Conservation (phyloP, 2,888 invertebrate genomes). For the Eupelmus urozonus region DNA sequence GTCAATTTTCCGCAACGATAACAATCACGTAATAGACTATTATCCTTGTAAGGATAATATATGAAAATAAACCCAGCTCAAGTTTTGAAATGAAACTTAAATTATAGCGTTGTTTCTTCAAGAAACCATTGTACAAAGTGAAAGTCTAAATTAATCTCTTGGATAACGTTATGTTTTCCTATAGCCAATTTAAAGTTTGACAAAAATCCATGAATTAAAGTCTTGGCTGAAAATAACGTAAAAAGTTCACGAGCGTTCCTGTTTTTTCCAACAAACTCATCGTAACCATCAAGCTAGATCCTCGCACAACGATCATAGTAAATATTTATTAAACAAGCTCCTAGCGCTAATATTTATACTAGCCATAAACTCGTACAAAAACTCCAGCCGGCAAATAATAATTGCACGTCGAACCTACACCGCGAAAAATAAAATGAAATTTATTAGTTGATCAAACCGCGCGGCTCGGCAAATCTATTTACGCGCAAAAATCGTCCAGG, state of each 20-base stretch:
- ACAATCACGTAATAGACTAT: not conserved
- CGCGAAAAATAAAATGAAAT: slow-evolving; percentile 25
- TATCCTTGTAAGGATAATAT: no score
- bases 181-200: no score
- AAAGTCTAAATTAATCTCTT: no score
- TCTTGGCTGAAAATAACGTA: not conserved
- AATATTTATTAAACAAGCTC: not conserved
- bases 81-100: no score
- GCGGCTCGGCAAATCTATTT: not conserved
- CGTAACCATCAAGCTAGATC: not conserved
- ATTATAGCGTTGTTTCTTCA: no score
- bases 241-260: no score
- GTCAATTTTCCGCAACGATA: not conserved
- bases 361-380: not conserved
- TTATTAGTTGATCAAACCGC: slow-evolving; percentile 36
- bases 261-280: no score
- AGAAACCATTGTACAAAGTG: no score
- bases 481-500: not conserved
- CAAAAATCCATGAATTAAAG: not conserved
- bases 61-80: no score
- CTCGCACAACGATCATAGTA: not conserved
- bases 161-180: no score
- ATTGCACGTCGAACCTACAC: not conserved
- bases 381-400: not conserved
- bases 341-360: not conserved